These are phyloP conservation scores for Taurulus bubalis DNA, from an alignment of 2,113 vertebrate species.

Conservation along the genomic window DNA sequence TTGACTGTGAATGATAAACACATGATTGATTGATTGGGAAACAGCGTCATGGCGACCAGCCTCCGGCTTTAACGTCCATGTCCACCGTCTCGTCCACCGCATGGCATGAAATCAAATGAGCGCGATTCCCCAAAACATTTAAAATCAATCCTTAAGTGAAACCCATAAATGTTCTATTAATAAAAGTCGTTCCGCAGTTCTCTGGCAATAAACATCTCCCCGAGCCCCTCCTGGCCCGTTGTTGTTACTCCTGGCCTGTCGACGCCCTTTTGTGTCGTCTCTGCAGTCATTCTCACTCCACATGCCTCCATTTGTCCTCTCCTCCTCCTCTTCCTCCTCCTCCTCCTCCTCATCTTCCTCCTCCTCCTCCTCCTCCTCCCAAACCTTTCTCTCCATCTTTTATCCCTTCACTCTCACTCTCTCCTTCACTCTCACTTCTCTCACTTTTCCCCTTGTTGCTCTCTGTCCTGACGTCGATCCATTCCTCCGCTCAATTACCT, in stretches of 20 bases:
- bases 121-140: not conserved
- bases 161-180: not conserved
- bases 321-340: slow-evolving; percentile 5
- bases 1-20: not conserved
- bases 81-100: not conserved
- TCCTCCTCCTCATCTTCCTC: slow-evolving; percentile 18
- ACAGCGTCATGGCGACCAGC: not conserved
- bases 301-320: slow-evolving; percentile 2
- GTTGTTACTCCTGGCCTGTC: not conserved
- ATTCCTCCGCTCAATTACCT: slow-evolving; percentile 52
- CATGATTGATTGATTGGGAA: too few relatives aligned
- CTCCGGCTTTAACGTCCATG: not conserved
- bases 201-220: not conserved
- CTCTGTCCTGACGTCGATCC: slow-evolving; percentile 29
- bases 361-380: slow-evolving; percentile 2
- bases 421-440: slow-evolving; percentile 17
- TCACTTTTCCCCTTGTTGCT: slow-evolving; percentile 27
- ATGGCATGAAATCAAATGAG: not conserved
- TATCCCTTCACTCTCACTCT: not conserved
- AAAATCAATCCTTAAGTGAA: not conserved
- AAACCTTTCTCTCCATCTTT: slow-evolving; percentile 20
- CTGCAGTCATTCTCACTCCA: not conserved
- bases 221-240: not conserved
- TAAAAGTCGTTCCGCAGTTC: not conserved
- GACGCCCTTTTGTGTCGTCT: not conserved